Base-by-base conservation (phyloP, 1,140 invertebrate species). In the Colletes latitarsis region DNA sequence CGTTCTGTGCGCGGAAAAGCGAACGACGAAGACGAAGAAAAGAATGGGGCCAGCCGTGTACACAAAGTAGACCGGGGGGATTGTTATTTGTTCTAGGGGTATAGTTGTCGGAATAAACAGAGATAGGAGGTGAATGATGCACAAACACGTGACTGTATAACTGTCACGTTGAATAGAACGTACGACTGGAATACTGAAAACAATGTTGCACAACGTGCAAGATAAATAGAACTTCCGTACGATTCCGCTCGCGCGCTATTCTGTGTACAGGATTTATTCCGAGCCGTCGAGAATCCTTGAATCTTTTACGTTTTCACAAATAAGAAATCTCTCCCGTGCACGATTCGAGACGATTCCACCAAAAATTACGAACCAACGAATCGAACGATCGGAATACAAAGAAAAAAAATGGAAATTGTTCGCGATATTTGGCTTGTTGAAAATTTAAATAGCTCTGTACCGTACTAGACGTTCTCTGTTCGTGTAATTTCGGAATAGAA, bases 121-220 rank as follows among this genome's bases (percentile, higher is more conserved):
- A 52, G 69, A 78, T 78, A 72, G 62, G 58, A 63, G 68, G 55
- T 14, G 76, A 64, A 72, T 39, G 68, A 64, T 72, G 58, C 21
- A 43, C 58, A 64, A 72, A 71, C 58, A 64, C 76, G 76, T 78
- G 46, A 63, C 57, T 53, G 67, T 49, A 63, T 71, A 62, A 60
- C n/a, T 41, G 43, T 30, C 39, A 4, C 68, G 68, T 19, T 64
- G 76, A 64, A 78, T 72, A 14, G 46, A 30, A 63, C 39, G 49
- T 41, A 52, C 67, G 49, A n/a, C 19, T 53, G 19, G 39, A 72
- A 78, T 39, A 43, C 58, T 12, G 58, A 55, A 43, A 53, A 72
- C 49, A 78, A 63, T 55, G 77, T 78, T 78, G 69, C 60, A n/a
- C 46, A 72, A 72, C 67, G n/a, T 52, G 67, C 46, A 71, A 62